phyloP scores from a whole-genome alignment of 2,888 invertebrate genomes.

The Asteroscopus sphinx region DNA sequence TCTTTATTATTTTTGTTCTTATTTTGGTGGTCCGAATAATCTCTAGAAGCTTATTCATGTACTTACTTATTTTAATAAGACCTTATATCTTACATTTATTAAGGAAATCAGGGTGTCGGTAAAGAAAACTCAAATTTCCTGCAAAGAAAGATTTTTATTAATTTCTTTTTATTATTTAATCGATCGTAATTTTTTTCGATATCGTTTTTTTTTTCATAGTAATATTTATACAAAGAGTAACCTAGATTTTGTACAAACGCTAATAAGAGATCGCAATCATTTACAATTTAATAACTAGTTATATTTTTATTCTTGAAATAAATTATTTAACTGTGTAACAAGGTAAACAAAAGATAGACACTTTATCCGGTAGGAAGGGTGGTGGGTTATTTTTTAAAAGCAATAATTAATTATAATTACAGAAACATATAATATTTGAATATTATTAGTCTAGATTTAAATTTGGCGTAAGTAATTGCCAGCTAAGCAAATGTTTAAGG shows the following conservation, averaged over 20 bases:
- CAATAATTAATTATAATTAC: conserved; percentile 21
- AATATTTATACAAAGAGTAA: conserved; percentile 26
- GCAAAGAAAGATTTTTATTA: conserved; percentile 78
- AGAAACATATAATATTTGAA: conserved; percentile 24
- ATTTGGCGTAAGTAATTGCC: conserved; percentile 12
- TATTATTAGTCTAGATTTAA: conserved; percentile 2
- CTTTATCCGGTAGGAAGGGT: conserved; percentile 77
- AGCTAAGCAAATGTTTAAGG: background rate
- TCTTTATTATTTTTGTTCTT: too few species aligned
- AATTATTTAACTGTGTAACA: conserved; percentile 63
- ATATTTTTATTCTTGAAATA: conserved; percentile 56
- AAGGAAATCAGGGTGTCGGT: conserved; percentile 2
- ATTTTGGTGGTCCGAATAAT: too few species aligned
- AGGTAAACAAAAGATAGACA: conserved; percentile 71
- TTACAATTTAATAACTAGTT: conserved; percentile 43
- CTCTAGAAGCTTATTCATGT: too few species aligned
- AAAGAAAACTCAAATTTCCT: conserved; percentile 75
- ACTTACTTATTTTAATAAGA: too few species aligned
- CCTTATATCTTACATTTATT: background rate
- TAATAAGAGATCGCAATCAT: conserved; percentile 37
- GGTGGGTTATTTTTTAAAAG: conserved; percentile 70
- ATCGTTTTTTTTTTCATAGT: conserved; percentile 21
- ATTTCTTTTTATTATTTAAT: conserved; percentile 63
- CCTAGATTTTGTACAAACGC: conserved; percentile 47
- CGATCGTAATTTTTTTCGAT: conserved; percentile 67